Conservation (phyloP, 2,113 vertebrate species). For the Irena cyanogastra region DNA sequence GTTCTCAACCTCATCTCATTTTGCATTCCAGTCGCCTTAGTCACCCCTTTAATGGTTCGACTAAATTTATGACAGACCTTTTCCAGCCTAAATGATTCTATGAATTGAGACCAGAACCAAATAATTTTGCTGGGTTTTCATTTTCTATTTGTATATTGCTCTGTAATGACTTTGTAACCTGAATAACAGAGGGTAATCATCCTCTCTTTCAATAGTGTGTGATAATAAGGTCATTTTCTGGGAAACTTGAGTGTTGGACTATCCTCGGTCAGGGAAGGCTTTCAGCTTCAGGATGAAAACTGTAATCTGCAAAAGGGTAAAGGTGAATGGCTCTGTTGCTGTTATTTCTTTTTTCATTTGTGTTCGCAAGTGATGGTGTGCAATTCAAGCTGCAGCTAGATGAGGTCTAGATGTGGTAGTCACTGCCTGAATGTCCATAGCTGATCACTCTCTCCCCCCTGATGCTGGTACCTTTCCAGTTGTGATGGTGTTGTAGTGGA, state of each 20-base stretch:
- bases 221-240: neutral
- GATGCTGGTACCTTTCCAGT: neutral
- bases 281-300: neutral
- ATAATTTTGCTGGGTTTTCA: neutral
- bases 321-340: neutral
- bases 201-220: neutral
- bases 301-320: neutral
- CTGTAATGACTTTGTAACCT: neutral
- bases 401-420: neutral
- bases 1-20: neutral
- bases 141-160: neutral
- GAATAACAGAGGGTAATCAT: neutral
- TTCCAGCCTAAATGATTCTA: neutral
- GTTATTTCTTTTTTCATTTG: neutral
- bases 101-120: neutral
- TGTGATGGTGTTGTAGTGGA: neutral
- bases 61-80: neutral
- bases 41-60: neutral
- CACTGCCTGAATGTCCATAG: neutral
- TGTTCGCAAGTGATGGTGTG: neutral
- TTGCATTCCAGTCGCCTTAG: neutral
- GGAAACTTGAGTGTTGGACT: neutral
- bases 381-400: neutral
- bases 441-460: no score
- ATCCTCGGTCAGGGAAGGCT: neutral